A percentile compares a stretch with the other conserved stretches of the same genome.
Conservation (phyloP, 2,113 vertebrate species). For the Podocnemis expansa region DNA sequence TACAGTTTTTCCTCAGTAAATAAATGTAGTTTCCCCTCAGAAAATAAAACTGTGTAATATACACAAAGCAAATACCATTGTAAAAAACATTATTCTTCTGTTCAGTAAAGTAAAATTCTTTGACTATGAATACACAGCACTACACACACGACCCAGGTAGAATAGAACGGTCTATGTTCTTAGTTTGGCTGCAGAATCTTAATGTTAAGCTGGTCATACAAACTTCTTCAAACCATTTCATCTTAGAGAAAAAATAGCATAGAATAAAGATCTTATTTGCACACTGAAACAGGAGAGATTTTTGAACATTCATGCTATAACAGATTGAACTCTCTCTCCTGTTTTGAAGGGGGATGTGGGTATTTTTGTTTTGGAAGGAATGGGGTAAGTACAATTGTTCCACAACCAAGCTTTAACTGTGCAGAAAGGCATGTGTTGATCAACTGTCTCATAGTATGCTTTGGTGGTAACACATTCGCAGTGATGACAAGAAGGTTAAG, state of each 20-base stretch:
- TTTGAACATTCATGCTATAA: rapidly evolving
- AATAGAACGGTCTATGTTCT: background rate
- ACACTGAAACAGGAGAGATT: background rate
- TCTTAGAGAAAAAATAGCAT: background rate
- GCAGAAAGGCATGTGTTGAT: background rate
- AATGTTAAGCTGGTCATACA: background rate
- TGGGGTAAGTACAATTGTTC: background rate
- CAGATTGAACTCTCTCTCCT: background rate
- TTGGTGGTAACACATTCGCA: background rate
- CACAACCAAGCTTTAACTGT: background rate
- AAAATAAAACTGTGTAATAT: slow-evolving; percentile 63
- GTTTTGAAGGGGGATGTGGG: background rate
- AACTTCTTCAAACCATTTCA: background rate
- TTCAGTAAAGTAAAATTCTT: slow-evolving; percentile 56
- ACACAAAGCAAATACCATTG: slow-evolving; percentile 53
- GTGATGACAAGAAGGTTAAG: background rate
- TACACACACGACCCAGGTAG: background rate
- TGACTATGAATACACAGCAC: background rate
- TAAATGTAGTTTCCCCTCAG: slow-evolving; percentile 53
- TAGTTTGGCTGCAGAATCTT: background rate
- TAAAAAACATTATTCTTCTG: slow-evolving; percentile 60
- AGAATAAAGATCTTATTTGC: background rate
- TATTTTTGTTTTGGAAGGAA: background rate
- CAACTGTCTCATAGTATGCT: background rate
- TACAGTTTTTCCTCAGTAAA: slow-evolving; percentile 57